phyloP scores from a whole-genome alignment of 1,140 invertebrate species.

The Nasonia longicornis region DNA sequence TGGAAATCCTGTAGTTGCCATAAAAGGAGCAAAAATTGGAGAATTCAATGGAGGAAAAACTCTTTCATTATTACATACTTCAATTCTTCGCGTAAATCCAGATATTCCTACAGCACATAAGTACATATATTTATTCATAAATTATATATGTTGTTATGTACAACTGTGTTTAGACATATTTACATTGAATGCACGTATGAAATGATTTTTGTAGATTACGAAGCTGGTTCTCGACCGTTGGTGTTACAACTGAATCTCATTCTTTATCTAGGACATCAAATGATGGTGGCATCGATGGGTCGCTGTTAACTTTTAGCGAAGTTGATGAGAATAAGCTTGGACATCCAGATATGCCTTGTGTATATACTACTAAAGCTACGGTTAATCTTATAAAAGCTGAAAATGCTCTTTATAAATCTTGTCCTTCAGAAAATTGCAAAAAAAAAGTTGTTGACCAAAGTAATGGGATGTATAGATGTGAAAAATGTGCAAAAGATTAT shows the following conservation, averaged over 20 bases:
- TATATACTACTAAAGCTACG: constrained; percentile 79
- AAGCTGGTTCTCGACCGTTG: constrained; percentile 91
- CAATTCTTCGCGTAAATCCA: constrained; percentile 84
- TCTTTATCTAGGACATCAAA: constrained; percentile 56
- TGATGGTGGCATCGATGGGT: constrained; percentile 51
- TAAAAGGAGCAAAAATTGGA: constrained; percentile 82
- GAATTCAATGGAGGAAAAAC: constrained; percentile 82
- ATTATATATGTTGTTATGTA: neutral
- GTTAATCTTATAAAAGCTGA: constrained; percentile 80
- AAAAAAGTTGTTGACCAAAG: constrained; percentile 92
- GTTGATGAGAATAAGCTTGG: constrained; percentile 76
- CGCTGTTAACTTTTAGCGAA: constrained; percentile 79
- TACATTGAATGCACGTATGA: neutral
- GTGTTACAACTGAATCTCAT: constrained; percentile 71
- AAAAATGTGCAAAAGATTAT: constrained; percentile 90
- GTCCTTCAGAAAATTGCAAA: constrained; percentile 87
- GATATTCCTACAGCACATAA: constrained; percentile 88
- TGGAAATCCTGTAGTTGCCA: constrained; percentile 83
- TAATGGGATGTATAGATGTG: constrained; percentile 91
- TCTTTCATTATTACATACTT: constrained; percentile 72
- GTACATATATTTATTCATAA: constrained; percentile 46
- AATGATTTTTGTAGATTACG: constrained; percentile 70
- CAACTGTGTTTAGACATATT: neutral
- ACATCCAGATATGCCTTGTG: constrained; percentile 80
- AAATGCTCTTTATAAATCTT: constrained; percentile 91